These are phyloP conservation scores for Drosophila quinaria DNA, from an alignment of 2,888 invertebrate genomes.

Conservation along the genomic window DNA sequence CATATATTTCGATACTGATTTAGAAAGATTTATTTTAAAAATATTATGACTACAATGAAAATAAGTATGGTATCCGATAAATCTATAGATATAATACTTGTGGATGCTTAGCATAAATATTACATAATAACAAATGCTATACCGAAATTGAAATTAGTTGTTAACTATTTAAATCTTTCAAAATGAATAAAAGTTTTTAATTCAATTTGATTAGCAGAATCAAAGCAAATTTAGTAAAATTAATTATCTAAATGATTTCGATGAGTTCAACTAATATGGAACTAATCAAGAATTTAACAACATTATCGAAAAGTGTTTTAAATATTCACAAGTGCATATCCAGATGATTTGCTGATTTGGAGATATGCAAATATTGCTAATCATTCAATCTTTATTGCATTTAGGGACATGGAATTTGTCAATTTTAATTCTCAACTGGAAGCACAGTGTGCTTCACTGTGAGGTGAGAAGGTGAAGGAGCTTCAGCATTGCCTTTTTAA, in stretches of 20 bases:
- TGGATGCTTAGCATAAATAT: too few relatives aligned
- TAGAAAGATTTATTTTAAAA: neutral
- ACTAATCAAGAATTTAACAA: neutral
- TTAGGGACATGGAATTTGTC: constrained; percentile 35
- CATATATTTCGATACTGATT: neutral
- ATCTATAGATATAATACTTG: neutral
- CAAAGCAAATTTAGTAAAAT: neutral
- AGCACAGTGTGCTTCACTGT: constrained; percentile 36
- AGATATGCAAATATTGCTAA: constrained; percentile 31
- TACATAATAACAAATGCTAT: too few relatives aligned
- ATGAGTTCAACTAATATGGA: neutral
- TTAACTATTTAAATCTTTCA: neutral
- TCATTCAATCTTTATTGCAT: constrained; percentile 45
- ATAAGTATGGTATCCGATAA: neutral
- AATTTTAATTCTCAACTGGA: constrained; percentile 42
- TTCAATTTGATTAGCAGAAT: neutral
- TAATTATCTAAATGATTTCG: neutral
- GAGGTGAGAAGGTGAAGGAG: constrained; percentile 3
- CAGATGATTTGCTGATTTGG: constrained; percentile 11
- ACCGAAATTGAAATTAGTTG: neutral
- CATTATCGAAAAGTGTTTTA: constrained; percentile 7
- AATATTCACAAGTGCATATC: constrained; percentile 12
- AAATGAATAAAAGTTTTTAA: neutral
- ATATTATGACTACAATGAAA: neutral
- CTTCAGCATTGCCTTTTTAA: constrained; percentile 71